These are phyloP conservation scores for Pocillopora meandrina DNA, from an alignment of 92 coral and sea anemone species.

Conservation along the genomic window DNA sequence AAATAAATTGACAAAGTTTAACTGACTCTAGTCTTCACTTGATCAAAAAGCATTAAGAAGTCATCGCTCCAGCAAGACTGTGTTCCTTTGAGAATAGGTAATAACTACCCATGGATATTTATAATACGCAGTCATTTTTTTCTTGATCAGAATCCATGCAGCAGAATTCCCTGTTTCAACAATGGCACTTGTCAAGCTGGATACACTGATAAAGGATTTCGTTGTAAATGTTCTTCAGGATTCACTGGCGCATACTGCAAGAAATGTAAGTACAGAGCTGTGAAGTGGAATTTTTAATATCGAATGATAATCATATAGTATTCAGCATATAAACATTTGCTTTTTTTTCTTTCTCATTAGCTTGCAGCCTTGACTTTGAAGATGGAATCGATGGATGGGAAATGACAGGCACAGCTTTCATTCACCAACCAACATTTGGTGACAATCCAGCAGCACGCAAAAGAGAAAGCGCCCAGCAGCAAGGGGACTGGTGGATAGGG, in stretches of 20 bases:
- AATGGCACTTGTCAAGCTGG: constrained; percentile 14
- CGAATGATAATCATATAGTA: background rate
- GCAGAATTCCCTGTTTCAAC: constrained; percentile 12
- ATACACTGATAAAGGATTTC: constrained; percentile 18
- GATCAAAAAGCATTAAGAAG: too few species aligned
- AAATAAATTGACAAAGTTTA: too few species aligned
- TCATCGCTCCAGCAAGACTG: too few species aligned
- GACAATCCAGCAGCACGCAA: too few species aligned
- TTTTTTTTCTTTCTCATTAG: too few species aligned
- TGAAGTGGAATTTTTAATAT: background rate
- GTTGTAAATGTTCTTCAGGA: background rate
- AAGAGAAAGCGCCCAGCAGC: constrained; percentile 21
- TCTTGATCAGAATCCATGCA: constrained; percentile 1
- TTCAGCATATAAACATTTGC: too few species aligned
- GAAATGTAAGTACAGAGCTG: background rate
- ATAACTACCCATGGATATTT: background rate
- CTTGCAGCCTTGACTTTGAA: too few species aligned
- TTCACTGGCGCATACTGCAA: background rate
- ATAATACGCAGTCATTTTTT: background rate
- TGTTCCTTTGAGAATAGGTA: too few species aligned
- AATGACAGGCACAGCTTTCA: too few species aligned
- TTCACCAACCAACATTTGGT: too few species aligned
- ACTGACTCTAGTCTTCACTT: too few species aligned
- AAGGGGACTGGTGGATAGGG: constrained; percentile 78
- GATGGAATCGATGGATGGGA: too few species aligned